A percentile compares a stretch with the other conserved stretches of the same genome.
These are phyloP conservation scores for Lanius collurio DNA, from an alignment of 2,113 vertebrate species.

Conservation along the genomic window DNA sequence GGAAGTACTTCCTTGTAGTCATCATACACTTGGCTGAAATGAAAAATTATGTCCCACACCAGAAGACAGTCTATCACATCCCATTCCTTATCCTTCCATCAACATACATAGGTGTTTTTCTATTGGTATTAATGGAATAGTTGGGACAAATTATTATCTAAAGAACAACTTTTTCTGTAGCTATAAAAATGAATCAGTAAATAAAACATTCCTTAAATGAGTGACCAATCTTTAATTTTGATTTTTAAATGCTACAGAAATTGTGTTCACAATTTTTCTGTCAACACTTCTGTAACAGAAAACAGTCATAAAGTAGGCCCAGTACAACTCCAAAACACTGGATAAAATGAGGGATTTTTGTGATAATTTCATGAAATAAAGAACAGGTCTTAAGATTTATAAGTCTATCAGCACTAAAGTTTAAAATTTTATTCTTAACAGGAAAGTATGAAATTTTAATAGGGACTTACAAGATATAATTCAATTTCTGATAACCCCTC, in stretches of 20 bases:
- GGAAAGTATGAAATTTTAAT: background rate
- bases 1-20: background rate
- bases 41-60: background rate
- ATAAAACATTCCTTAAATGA: background rate
- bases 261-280: background rate
- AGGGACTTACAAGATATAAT: background rate
- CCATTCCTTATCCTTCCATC: background rate
- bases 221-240: background rate
- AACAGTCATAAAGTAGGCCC: background rate
- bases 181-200: background rate
- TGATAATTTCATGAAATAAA: background rate
- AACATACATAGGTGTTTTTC: background rate
- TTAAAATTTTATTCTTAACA: conserved; percentile 21
- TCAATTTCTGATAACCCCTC: background rate
- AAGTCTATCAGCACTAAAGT: background rate
- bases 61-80: background rate
- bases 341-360: background rate
- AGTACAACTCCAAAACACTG: background rate
- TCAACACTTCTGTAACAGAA: background rate
- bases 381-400: background rate
- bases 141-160: background rate
- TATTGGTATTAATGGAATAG: background rate
- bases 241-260: background rate
- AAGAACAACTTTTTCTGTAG: background rate
- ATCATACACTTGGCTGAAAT: background rate